Evolutionary conservation across 2,797 vertebrate genomes (phyloP), one percentile per base, ranked within the genome.

Genomic region (Salmo trutta): DNA sequence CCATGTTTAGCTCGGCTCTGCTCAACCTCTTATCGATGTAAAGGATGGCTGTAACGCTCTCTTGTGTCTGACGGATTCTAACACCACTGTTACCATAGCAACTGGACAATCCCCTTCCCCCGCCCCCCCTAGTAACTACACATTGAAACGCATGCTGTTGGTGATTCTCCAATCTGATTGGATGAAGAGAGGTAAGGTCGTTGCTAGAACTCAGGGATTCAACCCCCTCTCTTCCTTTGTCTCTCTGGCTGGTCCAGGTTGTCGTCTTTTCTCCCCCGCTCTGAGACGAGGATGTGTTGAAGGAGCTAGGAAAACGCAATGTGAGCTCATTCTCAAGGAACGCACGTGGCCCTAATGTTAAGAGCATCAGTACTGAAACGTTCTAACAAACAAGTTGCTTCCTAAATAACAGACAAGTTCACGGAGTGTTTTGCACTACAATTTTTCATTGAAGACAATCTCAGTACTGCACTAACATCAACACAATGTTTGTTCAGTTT

Each of bases 81-180:
- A 81, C 80, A 85, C 82, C 80, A 84, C 79, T 64, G 88, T 88
- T 92, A 80, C 87, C 88, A 91, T 93, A 82, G 90, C 85, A 93
- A 92, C 90, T 59, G 78, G 74, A 76, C 81, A 47, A 77, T 70
- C 36, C 33, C 36, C 36, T 36, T 7, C 36, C 36, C 75, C 82
- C 16, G 33, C 68, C 79, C 70, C 70, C 53, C 77, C 66, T 64
- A 8, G 17, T 73, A 75, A 78, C 76, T 70, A 71, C 76, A 78
- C 68, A 83, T 74, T 84, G 65, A 79, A 79, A 77, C 77, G 47
- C 68, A 66, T 1, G 16, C 54, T 81, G 81, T 68, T 80, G 67
- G 70, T 74, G 47, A 52, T 71, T 77, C 73, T 75, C 76, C 56
- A 75, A 77, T 76, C 24, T 80, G 81, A 83, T 77, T 82, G 73